Conservation (phyloP, 2,113 vertebrate genomes). For the Cyanoliseus patagonus region DNA sequence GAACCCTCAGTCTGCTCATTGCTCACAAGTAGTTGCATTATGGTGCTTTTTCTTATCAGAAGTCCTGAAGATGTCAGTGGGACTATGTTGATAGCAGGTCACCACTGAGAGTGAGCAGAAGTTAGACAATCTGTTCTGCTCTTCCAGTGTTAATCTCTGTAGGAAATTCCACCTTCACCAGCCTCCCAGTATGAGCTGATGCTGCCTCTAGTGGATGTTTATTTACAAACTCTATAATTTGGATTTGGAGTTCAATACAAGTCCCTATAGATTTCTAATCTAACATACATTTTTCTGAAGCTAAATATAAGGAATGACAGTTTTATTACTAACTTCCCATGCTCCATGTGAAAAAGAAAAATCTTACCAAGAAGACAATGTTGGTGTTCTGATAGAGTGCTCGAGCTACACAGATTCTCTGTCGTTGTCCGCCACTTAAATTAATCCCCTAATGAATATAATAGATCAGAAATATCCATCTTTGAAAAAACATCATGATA, state of each 20-base stretch:
- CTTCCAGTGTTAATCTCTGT: background rate
- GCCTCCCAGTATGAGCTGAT: background rate
- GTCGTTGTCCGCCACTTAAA: constrained; percentile 94
- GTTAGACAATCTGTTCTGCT: background rate
- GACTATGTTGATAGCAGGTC: background rate
- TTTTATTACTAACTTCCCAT: background rate
- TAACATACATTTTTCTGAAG: background rate
- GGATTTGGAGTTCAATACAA: background rate
- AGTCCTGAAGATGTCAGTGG: background rate
- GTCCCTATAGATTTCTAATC: background rate
- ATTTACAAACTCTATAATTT: background rate
- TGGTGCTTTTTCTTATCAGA: background rate
- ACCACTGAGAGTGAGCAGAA: background rate
- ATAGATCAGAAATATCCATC: constrained; percentile 13
- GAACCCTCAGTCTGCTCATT: background rate
- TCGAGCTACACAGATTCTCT: constrained; percentile 95
- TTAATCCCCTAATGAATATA: constrained; percentile 89
- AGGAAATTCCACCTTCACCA: background rate
- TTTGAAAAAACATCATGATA: constrained; percentile 16
- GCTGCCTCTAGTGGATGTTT: background rate
- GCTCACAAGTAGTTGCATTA: background rate
- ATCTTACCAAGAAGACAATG: constrained; percentile 94
- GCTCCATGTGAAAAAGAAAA: background rate
- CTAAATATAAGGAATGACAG: background rate
- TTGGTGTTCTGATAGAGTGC: constrained; percentile 98